Evolutionary conservation across 2,113 vertebrate genomes (phyloP).

Genomic region (Eretmochelys imbricata): DNA sequence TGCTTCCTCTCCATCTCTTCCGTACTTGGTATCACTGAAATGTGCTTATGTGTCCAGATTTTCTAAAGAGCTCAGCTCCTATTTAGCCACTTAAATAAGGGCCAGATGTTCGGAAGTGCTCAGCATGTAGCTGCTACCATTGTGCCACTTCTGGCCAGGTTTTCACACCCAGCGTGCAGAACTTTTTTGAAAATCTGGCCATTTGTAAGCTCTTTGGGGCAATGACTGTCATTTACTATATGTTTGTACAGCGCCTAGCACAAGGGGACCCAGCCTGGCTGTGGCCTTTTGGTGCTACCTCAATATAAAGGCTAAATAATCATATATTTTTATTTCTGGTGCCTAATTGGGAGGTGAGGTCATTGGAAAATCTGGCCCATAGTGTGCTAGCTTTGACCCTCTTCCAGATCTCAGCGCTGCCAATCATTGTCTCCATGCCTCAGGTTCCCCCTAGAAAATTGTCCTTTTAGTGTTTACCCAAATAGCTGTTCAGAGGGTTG

Average conservation of each 20-base stretch:
- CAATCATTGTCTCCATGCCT: not conserved
- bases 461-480: not conserved
- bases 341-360: not conserved
- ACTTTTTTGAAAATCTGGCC: not conserved
- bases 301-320: not conserved
- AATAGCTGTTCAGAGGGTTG: not conserved
- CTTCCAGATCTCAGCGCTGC: not conserved
- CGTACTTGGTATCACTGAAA: not conserved
- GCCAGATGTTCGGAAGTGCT: slow-evolving; percentile 66
- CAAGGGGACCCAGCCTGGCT: fast-evolving
- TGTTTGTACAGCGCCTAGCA: not conserved
- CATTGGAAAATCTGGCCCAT: not conserved
- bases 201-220: not conserved
- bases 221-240: not conserved
- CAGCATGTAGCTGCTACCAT: slow-evolving; percentile 55
- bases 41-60: not conserved
- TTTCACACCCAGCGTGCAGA: not conserved
- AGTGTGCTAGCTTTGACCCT: not conserved
- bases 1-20: not conserved
- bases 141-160: not conserved
- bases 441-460: not conserved
- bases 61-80: slow-evolving; percentile 23
- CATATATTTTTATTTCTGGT: not conserved
- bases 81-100: slow-evolving; percentile 66
- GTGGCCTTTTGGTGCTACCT: not conserved